Evolutionary conservation across 2,888 invertebrate genomes (phyloP).

Genomic region (Leptarthrus brevirostris): DNA sequence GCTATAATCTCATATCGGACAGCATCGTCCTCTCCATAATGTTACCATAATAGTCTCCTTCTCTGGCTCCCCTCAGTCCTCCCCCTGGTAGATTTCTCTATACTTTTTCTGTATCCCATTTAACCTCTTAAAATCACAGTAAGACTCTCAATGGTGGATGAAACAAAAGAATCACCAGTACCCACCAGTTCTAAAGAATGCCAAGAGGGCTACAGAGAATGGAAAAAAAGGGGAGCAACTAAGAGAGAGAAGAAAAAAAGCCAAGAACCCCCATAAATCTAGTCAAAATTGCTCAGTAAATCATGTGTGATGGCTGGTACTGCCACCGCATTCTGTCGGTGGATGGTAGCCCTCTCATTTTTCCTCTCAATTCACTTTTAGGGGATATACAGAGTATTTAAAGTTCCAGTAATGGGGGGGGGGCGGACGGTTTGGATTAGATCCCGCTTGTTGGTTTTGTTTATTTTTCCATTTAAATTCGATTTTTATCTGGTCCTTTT

Average conservation of each 20-base stretch:
- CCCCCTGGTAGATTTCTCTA: too few species aligned
- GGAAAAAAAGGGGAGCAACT: neutral
- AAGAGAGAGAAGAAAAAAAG: neutral
- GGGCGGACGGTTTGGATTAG: neutral
- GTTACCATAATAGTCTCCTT: too few species aligned
- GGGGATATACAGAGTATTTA: slow-evolving; percentile 31
- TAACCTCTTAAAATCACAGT: slow-evolving; percentile 25
- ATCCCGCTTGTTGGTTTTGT: slow-evolving; percentile 2
- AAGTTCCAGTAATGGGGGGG: slow-evolving; percentile 17
- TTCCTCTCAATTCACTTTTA: slow-evolving; percentile 38
- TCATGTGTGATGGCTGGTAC: slow-evolving; percentile 51
- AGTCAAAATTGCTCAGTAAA: slow-evolving; percentile 54
- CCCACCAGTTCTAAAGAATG: neutral
- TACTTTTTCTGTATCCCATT: neutral
- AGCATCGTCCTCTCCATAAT: too few species aligned
- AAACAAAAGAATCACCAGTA: slow-evolving; percentile 14
- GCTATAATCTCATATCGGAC: too few species aligned
- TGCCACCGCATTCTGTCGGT: slow-evolving; percentile 39
- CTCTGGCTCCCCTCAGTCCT: too few species aligned
- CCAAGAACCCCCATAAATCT: slow-evolving; percentile 52
- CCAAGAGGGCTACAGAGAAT: slow-evolving; percentile 30
- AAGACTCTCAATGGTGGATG: neutral
- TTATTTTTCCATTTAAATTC: slow-evolving; percentile 6
- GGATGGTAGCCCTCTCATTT: slow-evolving; percentile 35
- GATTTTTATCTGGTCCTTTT: slow-evolving; percentile 18